Percentiles rank a stretch among this genome's conserved stretches.
phyloP scores from a whole-genome alignment of 2,797 vertebrate species.

The Heteromormyrus szaboi region DNA sequence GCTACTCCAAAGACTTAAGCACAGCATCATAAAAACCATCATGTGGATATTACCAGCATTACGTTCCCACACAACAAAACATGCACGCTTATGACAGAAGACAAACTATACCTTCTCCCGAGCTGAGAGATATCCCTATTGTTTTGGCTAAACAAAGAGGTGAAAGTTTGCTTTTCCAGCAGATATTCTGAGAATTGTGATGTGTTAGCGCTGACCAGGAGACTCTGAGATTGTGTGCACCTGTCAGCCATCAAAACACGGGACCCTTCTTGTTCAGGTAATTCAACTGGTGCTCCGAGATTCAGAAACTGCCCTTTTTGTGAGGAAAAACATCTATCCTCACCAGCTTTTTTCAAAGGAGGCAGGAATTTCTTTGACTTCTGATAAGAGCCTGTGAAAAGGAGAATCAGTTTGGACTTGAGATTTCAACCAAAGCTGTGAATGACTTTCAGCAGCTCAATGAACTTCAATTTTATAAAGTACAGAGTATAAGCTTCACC shows the following conservation, averaged over 20 bases:
- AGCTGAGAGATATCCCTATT: conserved; percentile 31
- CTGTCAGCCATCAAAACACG: conserved; percentile 37
- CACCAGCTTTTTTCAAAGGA: conserved; percentile 16
- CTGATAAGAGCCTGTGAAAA: conserved; percentile 17
- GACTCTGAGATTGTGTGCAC: conserved; percentile 34
- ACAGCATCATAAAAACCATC: background rate
- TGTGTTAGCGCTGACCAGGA: conserved; percentile 27
- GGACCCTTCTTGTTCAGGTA: conserved; percentile 11
- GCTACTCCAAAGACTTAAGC: background rate
- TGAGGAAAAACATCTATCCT: background rate
- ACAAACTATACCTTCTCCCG: conserved; percentile 47
- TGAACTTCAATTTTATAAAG: background rate
- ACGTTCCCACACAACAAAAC: background rate
- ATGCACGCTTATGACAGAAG: background rate
- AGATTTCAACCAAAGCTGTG: background rate
- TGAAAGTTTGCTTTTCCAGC: conserved; percentile 27
- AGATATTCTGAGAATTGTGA: conserved; percentile 35
- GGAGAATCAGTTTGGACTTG: background rate
- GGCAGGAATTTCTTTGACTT: conserved; percentile 16
- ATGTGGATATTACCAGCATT: background rate
- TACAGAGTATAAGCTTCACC: background rate
- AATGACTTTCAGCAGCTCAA: background rate
- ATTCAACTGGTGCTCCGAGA: background rate
- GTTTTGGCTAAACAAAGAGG: conserved; percentile 32
- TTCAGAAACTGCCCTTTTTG: conserved; percentile 8